Evolutionary conservation across 1,140 invertebrate genomes (phyloP).

Genomic region (Fopius arisanus): DNA sequence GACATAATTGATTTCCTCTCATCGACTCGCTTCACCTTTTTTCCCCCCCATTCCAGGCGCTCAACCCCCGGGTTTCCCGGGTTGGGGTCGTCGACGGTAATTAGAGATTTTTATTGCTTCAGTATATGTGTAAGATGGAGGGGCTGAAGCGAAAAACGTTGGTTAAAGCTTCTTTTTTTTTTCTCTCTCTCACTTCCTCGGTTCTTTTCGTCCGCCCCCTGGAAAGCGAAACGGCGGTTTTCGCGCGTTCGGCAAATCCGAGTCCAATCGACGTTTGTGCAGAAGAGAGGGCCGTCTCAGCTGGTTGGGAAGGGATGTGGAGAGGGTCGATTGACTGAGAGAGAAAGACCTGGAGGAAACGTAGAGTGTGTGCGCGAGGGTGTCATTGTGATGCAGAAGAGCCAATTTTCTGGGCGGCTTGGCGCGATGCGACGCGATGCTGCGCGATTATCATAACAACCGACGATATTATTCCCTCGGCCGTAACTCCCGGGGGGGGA

Average conservation of each 20-base stretch:
- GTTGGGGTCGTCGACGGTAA: slow-evolving; percentile 22
- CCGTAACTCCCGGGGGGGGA: slow-evolving; percentile 36
- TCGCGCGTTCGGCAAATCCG: slow-evolving; percentile 37
- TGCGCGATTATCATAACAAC: slow-evolving; percentile 66
- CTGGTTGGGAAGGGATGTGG: slow-evolving; percentile 3
- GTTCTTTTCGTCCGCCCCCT: not conserved
- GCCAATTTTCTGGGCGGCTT: slow-evolving; percentile 67
- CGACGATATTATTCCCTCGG: slow-evolving; percentile 63
- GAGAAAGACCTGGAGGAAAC: slow-evolving; percentile 32
- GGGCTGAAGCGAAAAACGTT: slow-evolving; percentile 5
- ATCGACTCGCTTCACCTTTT: slow-evolving; percentile 12
- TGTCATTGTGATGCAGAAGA: slow-evolving; percentile 67
- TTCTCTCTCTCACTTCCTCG: not conserved
- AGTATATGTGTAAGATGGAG: not conserved
- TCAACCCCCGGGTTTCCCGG: not conserved
- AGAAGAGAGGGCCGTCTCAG: not conserved
- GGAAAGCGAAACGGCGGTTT: slow-evolving; percentile 25
- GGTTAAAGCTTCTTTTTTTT: not conserved
- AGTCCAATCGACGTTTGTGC: not conserved
- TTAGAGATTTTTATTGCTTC: slow-evolving; percentile 33
- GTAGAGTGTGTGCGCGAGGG: slow-evolving; percentile 39
- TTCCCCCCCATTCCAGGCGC: not conserved
- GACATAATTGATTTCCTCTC: slow-evolving; percentile 28
- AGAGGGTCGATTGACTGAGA: slow-evolving; percentile 21
- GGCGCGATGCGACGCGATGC: slow-evolving; percentile 61